Percentiles rank a stretch among this genome's conserved stretches.
phyloP scores from a whole-genome alignment of 2,888 invertebrate species.

The Xylota sylvarum region DNA sequence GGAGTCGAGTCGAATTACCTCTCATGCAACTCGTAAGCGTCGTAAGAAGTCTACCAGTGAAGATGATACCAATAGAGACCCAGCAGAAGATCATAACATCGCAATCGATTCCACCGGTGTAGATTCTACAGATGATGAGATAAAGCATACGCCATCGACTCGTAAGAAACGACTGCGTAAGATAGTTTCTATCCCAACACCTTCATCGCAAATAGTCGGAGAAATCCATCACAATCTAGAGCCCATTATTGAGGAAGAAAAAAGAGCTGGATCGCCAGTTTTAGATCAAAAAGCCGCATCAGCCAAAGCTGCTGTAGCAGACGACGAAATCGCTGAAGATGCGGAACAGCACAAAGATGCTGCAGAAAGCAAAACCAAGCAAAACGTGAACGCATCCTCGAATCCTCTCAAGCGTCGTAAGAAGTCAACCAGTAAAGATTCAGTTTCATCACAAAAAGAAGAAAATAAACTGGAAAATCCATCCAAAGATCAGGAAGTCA shows the following conservation, averaged over 20 bases:
- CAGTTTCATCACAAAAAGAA: neutral
- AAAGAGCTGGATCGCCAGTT: neutral
- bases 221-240: neutral
- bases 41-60: neutral
- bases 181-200: neutral
- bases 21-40: neutral
- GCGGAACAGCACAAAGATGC: neutral
- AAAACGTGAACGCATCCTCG: no score
- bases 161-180: conserved; percentile 8
- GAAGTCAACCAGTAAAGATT: no score
- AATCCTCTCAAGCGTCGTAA: no score
- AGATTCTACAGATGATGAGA: conserved; percentile 10
- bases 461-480: neutral
- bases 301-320: neutral
- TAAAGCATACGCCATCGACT: neutral
- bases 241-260: conserved; percentile 37
- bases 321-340: no score
- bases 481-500: neutral
- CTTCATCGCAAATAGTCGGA: neutral
- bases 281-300: neutral
- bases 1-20: neutral
- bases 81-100: neutral
- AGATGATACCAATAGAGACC: neutral
- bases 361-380: no score
- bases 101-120: neutral